Evolutionary conservation across 2,113 vertebrate species (phyloP), one percentile per base, ranked within the genome.

Genomic region (Atractosteus spatula): DNA sequence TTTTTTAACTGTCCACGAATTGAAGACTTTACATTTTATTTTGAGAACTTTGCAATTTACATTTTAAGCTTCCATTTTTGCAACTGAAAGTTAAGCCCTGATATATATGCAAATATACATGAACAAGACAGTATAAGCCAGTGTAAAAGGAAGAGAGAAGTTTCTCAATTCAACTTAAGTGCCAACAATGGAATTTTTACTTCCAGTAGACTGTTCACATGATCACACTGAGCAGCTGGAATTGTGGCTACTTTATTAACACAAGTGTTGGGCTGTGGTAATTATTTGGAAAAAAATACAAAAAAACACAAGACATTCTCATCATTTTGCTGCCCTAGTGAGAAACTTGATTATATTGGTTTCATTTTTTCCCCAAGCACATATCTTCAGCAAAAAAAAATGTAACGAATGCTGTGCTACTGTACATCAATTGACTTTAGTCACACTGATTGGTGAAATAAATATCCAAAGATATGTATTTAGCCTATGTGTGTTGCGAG

Each of bases 81-180:
- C 76, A 76, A 85, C 75, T 67, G 77, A 74, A 74, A 68, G 71
- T 80, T 85, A 81, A 87, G 84, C 84, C 80, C 77, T 83, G 84
- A 89, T 85, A 86, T 84, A 87, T 83, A 91, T 87, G 85, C 80
- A 82, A 87, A 90, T 89, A 67, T 70, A 77, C 78, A 76, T 75
- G 73, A 79, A 79, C 61, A 71, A 29, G 76, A 81, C 68, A 72
- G 79, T 71, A 76, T 72, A 70, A 80, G 81, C 73, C 62, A 43
- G 72, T 69, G 70, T 76, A 75, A 82, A 81, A 82, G 85, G 84
- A 88, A 86, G 82, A 84, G 86, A 86, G 82, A 69, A 88, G 83
- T 86, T 70, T 44, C 79, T 78, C 62, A 66, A 66, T 65, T 59
- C 44, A 73, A 73, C 71, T 63, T 3, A 14, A 74, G 12, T 74